phyloP scores from a whole-genome alignment of 2,113 vertebrate species.

The Prinia subflava region DNA sequence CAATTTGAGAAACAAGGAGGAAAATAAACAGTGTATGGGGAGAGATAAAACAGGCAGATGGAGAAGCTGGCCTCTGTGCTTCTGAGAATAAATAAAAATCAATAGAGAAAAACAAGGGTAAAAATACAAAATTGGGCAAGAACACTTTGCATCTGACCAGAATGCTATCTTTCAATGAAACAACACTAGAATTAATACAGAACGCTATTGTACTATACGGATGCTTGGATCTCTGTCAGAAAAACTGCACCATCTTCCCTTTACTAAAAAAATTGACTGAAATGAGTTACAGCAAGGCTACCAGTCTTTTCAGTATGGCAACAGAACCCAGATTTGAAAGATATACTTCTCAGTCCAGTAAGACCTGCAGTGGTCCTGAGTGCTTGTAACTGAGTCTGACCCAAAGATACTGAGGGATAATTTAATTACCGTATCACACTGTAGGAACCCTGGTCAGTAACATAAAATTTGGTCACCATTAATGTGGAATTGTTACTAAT shows the following conservation, averaged over 20 bases:
- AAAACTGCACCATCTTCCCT: neutral
- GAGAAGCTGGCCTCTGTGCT: neutral
- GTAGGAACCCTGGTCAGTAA: neutral
- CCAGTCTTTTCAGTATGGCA: neutral
- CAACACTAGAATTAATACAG: conserved; percentile 1
- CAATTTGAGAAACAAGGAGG: neutral
- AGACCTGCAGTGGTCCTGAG: neutral
- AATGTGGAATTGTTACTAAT: neutral
- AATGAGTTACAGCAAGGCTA: neutral
- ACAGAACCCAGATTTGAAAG: neutral
- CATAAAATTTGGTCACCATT: neutral
- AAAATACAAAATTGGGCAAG: neutral
- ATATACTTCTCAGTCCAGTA: neutral
- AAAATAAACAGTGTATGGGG: neutral
- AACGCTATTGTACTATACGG: neutral
- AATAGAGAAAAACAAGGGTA: conserved; percentile 7
- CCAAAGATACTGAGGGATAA: neutral
- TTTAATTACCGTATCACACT: neutral
- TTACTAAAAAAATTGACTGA: neutral
- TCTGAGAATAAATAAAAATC: conserved; percentile 36
- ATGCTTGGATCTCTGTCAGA: neutral
- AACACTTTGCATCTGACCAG: neutral
- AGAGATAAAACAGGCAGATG: conserved; percentile 7
- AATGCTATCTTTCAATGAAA: conserved; percentile 6
- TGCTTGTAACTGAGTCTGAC: neutral